A percentile compares a stretch with the other conserved stretches of the same genome.
These are phyloP conservation scores for Catajapyx aquilonaris DNA, from an alignment of 1,140 invertebrate genomes.

Conservation along the genomic window DNA sequence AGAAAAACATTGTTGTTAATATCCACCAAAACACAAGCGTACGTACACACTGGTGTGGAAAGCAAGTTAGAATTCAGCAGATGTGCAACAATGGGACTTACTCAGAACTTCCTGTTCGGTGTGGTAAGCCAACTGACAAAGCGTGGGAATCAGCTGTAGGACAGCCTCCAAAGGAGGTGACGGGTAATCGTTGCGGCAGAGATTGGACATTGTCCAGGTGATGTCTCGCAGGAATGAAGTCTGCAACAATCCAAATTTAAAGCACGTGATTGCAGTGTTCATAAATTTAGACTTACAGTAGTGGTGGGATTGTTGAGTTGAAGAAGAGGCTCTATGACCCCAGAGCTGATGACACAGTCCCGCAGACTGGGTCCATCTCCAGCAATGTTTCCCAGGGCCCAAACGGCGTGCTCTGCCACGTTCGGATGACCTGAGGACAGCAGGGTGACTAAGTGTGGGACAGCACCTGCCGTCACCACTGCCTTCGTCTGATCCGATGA, in stretches of 20 bases:
- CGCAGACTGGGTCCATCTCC: conserved; percentile 58
- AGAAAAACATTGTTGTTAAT: too few species aligned
- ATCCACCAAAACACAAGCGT: too few species aligned
- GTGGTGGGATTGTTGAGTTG: conserved; percentile 35
- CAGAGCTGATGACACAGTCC: conserved; percentile 45
- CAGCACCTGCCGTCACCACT: conserved; percentile 65
- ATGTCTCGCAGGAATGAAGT: conserved; percentile 34
- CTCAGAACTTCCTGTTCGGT: conserved; percentile 25
- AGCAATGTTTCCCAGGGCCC: conserved; percentile 95
- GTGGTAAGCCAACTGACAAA: conserved; percentile 52
- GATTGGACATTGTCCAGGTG: conserved; percentile 80
- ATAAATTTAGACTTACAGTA: conserved; percentile 20
- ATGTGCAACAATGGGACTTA: neutral
- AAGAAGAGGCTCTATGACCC: conserved; percentile 41
- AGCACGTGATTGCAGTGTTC: too few species aligned
- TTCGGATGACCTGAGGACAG: conserved; percentile 49
- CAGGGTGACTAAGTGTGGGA: conserved; percentile 61
- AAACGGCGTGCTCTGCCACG: conserved; percentile 89
- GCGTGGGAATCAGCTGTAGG: conserved; percentile 52
- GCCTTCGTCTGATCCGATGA: conserved; percentile 58
- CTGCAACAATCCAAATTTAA: too few species aligned
- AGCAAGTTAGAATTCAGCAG: too few species aligned
- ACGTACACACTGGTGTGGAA: neutral
- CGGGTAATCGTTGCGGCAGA: conserved; percentile 81
- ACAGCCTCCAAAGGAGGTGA: conserved; percentile 54